These are phyloP conservation scores for Himalopsyche phryganea DNA, from an alignment of 1,140 invertebrate genomes.

Conservation along the genomic window DNA sequence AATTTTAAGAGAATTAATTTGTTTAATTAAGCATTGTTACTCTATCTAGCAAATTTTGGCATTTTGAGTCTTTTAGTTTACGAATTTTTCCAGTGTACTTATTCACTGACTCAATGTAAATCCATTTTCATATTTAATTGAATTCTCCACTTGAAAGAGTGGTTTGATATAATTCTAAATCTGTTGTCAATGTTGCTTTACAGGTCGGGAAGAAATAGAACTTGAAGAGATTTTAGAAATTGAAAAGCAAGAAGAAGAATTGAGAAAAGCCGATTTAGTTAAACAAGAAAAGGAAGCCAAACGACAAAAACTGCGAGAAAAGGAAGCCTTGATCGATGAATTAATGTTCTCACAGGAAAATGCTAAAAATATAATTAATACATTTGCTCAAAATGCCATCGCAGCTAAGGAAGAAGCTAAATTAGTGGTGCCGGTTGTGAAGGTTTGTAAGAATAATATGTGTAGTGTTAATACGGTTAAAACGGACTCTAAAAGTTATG, in stretches of 20 bases:
- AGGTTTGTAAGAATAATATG: constrained; percentile 35
- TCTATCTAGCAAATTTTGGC: too few relatives aligned
- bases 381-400: constrained; percentile 69
- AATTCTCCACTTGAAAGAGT: too few relatives aligned
- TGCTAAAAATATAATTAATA: constrained; percentile 82
- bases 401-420: constrained; percentile 64
- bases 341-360: constrained; percentile 88
- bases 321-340: constrained; percentile 90
- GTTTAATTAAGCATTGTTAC: too few relatives aligned
- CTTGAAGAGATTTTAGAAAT: constrained; percentile 84
- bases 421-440: constrained; percentile 43
- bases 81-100: too few relatives aligned
- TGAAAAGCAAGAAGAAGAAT: constrained; percentile 71
- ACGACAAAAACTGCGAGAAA: constrained; percentile 77
- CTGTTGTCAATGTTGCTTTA: constrained; percentile 16
- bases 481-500: neutral
- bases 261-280: constrained; percentile 59
- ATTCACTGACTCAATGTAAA: too few relatives aligned
- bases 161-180: too few relatives aligned
- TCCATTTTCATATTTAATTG: too few relatives aligned
- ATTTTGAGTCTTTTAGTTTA: too few relatives aligned
- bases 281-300: constrained; percentile 71
- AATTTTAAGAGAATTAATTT: too few relatives aligned
- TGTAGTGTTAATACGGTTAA: neutral
- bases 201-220: constrained; percentile 68